Evolutionary conservation across 2,888 invertebrate genomes (phyloP).

Genomic region (Machimus atricapillus): DNA sequence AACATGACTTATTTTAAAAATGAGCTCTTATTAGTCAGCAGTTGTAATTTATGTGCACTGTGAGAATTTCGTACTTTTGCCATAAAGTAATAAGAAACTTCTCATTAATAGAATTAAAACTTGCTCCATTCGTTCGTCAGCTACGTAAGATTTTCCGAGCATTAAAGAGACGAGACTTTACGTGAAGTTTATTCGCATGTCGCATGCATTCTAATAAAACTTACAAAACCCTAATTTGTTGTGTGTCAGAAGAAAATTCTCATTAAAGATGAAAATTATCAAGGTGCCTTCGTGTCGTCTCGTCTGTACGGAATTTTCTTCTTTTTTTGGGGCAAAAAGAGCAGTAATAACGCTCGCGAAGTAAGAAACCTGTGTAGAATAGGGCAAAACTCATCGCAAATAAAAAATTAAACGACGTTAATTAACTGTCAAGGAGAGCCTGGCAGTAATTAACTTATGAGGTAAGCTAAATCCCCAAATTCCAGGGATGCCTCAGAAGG

Average conservation of each 20-base stretch:
- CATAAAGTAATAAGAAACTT: neutral
- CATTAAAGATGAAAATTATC: neutral
- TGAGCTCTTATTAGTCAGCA: neutral
- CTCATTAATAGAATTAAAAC: neutral
- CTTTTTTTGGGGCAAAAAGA: neutral
- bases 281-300: neutral
- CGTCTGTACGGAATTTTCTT: neutral
- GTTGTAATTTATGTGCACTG: neutral
- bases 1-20: neutral
- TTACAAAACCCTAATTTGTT: neutral
- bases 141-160: neutral
- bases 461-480: neutral
- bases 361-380: neutral
- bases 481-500: neutral
- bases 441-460: conserved; percentile 7
- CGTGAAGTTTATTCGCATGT: neutral
- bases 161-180: neutral
- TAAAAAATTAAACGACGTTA: neutral
- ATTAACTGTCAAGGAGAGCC: neutral
- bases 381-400: neutral
- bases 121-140: neutral
- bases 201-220: neutral
- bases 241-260: neutral
- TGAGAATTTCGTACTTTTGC: neutral
- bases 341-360: neutral